phyloP scores from a whole-genome alignment of 2,797 vertebrate genomes.

The Xiphophorus birchmanni region DNA sequence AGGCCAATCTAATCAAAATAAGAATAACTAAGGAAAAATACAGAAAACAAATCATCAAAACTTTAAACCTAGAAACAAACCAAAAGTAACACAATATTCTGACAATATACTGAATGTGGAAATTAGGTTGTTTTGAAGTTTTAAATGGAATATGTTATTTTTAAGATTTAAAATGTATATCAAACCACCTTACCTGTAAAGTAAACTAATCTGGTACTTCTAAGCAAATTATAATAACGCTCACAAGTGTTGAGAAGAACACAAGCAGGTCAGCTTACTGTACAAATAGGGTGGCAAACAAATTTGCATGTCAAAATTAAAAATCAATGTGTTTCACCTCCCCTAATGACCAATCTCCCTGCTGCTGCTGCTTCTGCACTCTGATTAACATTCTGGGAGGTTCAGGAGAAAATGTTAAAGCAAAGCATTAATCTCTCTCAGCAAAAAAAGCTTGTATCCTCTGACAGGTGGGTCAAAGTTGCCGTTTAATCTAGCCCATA shows the following conservation, averaged over 20 bases:
- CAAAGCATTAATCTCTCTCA: constrained; percentile 85
- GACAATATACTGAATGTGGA: neutral
- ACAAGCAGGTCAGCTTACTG: constrained; percentile 72
- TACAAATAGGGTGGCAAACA: constrained; percentile 80
- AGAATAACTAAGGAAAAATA: too few species aligned
- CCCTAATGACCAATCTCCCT: constrained; percentile 85
- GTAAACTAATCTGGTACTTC: constrained; percentile 74
- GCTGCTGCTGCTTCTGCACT: constrained; percentile 71
- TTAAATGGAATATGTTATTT: neutral
- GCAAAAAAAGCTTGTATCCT: constrained; percentile 84
- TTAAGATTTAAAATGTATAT: neutral
- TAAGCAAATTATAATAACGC: constrained; percentile 66
- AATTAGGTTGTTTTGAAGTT: neutral
- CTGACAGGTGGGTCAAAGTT: constrained; percentile 87
- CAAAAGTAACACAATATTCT: too few species aligned
- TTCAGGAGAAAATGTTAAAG: constrained; percentile 81
- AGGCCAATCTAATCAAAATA: too few species aligned
- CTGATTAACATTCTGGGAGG: constrained; percentile 83
- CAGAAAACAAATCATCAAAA: too few species aligned
- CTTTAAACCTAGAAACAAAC: too few species aligned
- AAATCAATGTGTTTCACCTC: constrained; percentile 84
- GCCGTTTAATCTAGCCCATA: constrained; percentile 84
- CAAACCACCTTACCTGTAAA: constrained; percentile 56
- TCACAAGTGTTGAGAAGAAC: constrained; percentile 69
- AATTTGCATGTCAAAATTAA: constrained; percentile 84